These are phyloP conservation scores for Acronicta psi DNA, from an alignment of 2,888 invertebrate species.

Conservation along the genomic window DNA sequence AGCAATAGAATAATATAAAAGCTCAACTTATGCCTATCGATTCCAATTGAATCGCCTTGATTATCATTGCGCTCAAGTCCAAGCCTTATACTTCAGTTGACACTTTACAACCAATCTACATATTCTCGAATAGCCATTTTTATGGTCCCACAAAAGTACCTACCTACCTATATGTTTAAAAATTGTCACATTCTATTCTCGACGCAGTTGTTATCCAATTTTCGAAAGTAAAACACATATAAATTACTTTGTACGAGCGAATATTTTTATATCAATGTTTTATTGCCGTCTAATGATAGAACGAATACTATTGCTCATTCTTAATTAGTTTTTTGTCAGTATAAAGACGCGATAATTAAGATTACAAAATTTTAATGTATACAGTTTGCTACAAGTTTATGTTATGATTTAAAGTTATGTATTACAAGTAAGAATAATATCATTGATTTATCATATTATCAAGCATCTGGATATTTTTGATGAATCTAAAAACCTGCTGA, in stretches of 20 bases:
- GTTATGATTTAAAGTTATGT: slow-evolving; percentile 54
- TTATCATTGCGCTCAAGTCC: slow-evolving; percentile 52
- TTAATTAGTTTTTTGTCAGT: slow-evolving; percentile 55
- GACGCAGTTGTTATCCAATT: slow-evolving; percentile 45
- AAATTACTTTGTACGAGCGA: slow-evolving; percentile 29
- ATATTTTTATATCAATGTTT: slow-evolving; percentile 50
- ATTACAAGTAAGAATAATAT: slow-evolving; percentile 57
- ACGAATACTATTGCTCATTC: slow-evolving; percentile 52
- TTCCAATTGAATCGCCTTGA: slow-evolving; percentile 49
- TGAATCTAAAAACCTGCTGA: too few species aligned
- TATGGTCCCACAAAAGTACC: slow-evolving; percentile 47
- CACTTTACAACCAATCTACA: slow-evolving; percentile 48
- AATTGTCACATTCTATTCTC: slow-evolving; percentile 43
- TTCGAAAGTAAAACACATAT: slow-evolving; percentile 40
- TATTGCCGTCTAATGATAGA: slow-evolving; percentile 49
- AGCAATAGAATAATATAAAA: slow-evolving; percentile 76
- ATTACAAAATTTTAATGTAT: slow-evolving; percentile 47
- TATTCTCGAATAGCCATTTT: slow-evolving; percentile 41
- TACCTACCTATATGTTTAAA: slow-evolving; percentile 47
- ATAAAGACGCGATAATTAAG: slow-evolving; percentile 53
- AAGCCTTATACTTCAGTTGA: slow-evolving; percentile 45
- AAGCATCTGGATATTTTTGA: slow-evolving; percentile 47
- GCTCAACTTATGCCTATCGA: slow-evolving; percentile 55
- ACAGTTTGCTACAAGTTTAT: slow-evolving; percentile 24
- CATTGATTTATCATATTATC: slow-evolving; percentile 41